phyloP scores from a whole-genome alignment of 2,797 vertebrate genomes.

The Dallia pectoralis region DNA sequence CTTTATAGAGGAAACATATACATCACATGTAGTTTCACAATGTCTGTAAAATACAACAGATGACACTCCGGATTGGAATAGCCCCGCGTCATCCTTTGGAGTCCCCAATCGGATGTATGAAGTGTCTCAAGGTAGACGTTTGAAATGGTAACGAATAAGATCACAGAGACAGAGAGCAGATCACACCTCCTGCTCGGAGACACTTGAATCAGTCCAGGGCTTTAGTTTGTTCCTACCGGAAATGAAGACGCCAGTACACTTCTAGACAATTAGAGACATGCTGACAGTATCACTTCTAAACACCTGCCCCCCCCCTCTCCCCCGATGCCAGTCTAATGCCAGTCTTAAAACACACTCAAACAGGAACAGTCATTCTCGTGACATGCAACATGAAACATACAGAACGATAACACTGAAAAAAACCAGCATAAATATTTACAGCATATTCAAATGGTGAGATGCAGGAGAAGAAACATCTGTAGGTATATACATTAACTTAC shows the following conservation, averaged over 20 bases:
- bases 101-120: constrained; percentile 1
- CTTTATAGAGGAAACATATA: constrained; percentile 68
- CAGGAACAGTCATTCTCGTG: constrained; percentile 47
- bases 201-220: constrained; percentile 1
- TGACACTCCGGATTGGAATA: constrained; percentile 32
- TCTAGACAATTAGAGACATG: constrained; percentile 63
- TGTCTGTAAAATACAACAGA: constrained; percentile 41
- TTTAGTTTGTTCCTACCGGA: constrained; percentile 29
- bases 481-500: constrained; percentile 76
- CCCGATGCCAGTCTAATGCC: constrained; percentile 27
- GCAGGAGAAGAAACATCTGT: constrained; percentile 64
- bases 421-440: constrained; percentile 54
- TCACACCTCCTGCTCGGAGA: not conserved
- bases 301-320: constrained; percentile 39
- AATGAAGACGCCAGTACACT: constrained; percentile 49
- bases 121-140: not conserved
- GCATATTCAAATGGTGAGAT: constrained; percentile 60
- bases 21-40: constrained; percentile 57
- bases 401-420: constrained; percentile 52
- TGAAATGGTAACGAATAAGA: not conserved
- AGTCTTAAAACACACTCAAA: constrained; percentile 18
- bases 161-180: not conserved
- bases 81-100: constrained; percentile 30
- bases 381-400: constrained; percentile 70
- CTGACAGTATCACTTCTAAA: constrained; percentile 44